Base-by-base conservation (phyloP, 2,797 vertebrate species). In the Pseudochromis fuscus region DNA sequence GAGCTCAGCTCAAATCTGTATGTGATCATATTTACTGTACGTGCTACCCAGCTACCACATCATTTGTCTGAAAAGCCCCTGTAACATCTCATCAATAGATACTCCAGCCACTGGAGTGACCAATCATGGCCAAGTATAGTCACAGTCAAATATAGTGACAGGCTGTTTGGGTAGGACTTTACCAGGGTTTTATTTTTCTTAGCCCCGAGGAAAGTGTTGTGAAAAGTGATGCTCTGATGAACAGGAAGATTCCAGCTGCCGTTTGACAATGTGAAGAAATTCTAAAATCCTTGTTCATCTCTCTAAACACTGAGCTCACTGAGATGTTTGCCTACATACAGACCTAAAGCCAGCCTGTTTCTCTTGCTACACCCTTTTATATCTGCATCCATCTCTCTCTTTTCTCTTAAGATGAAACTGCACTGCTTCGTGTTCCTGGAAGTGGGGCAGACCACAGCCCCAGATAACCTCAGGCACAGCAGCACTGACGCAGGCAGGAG, bases 351-450 rank as follows among this genome's bases (percentile, higher is more conserved):
- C 21, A 48, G n/a, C 31, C 13, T 73, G 1, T 45, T n/a, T 75
- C 5, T 51, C 24, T 35, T 38, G 8, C 59, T 70, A 25, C 30
- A 30, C 23, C 56, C 24, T 65, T 44, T 44, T 79, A 35, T 76
- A 27, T 85, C 53, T 62, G 11, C 45, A 81, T 84, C 74, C 35
- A 83, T 82, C 77, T 72, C 66, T 87, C 51, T 90, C 81, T 63
- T 49, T 90, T 90, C 87, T 84, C 64, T 78, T 58, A 65, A 94
- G 82, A 91, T 89, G 93, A 95, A 94, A 94, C 94, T 84, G 59
- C 72, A 66, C 77, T 90, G 88, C 94, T 81, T 91, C 79, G 87
- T 81, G 94, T 95, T 95, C 93, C 93, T 94, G 93, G 94, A 95
- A 95, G 93, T 93, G 89, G 86, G 88, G 91, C 87, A 92, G 88